Evolutionary conservation across 1,140 invertebrate species (phyloP).

Genomic region (Aethina tumida): DNA sequence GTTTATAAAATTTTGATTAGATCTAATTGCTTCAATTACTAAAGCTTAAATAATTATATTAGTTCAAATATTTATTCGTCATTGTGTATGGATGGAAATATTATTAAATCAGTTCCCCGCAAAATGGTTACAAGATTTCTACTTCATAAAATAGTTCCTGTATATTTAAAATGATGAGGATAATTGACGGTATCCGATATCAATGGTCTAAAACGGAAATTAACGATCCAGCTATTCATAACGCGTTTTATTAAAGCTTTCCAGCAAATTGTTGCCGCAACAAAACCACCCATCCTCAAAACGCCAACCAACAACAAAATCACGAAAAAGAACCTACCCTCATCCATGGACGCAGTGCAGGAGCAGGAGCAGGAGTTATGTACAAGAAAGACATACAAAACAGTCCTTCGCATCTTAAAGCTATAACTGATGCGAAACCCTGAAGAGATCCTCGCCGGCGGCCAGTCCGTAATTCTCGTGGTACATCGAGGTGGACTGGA

Average conservation of each 20-base stretch:
- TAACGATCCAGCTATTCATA: no score
- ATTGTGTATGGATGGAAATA: no score
- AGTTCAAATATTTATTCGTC: no score
- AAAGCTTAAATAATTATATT: no score
- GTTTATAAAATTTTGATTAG: no score
- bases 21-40: no score
- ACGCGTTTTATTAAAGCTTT: conserved; percentile 3
- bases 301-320: background rate
- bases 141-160: no score
- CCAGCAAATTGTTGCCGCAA: background rate
- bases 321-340: background rate
- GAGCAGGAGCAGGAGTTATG: background rate
- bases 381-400: background rate
- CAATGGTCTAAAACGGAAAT: no score
- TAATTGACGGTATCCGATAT: no score
- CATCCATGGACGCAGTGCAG: background rate
- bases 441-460: conserved; percentile 17
- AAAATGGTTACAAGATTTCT: no score
- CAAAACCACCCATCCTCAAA: conserved; percentile 7
- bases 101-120: no score
- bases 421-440: conserved; percentile 23
- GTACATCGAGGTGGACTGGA: conserved; percentile 15
- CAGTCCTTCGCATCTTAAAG: background rate
- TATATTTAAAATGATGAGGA: no score
- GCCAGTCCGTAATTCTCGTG: conserved; percentile 16